phyloP scores from a whole-genome alignment of 2,797 vertebrate species.

The Brotula barbata region DNA sequence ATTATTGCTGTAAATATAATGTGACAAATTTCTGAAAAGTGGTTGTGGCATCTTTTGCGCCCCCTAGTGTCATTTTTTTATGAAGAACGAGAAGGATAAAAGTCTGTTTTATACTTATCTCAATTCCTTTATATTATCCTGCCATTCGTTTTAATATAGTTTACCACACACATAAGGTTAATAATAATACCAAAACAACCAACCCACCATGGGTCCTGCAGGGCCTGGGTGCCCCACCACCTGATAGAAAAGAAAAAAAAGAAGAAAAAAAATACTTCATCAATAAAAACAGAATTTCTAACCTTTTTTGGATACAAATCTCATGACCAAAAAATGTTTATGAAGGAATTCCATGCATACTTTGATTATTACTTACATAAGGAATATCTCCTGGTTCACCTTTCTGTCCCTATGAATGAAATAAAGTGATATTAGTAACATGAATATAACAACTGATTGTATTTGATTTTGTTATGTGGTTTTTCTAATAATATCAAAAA shows the following conservation, averaged over 20 bases:
- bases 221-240: conserved; percentile 87
- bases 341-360: neutral
- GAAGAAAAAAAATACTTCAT: neutral
- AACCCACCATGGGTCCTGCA: conserved; percentile 83
- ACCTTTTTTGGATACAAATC: too few species aligned
- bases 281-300: too few species aligned
- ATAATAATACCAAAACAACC: neutral
- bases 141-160: neutral
- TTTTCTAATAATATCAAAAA: neutral
- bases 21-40: neutral
- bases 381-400: conserved; percentile 94
- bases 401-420: conserved; percentile 86
- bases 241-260: conserved; percentile 62
- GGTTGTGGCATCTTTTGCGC: neutral
- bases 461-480: neutral
- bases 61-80: conserved; percentile 42
- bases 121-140: too few species aligned
- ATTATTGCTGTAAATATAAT: too few species aligned
- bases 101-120: too few species aligned
- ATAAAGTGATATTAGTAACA: neutral
- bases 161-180: neutral
- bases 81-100: too few species aligned
- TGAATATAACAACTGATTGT: neutral
- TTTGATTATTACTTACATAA: conserved; percentile 82
- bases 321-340: too few species aligned